Percentiles rank a stretch among this genome's conserved stretches.
Conservation (phyloP, 1,140 invertebrate species). For the Pogonognathellus flavescens region DNA sequence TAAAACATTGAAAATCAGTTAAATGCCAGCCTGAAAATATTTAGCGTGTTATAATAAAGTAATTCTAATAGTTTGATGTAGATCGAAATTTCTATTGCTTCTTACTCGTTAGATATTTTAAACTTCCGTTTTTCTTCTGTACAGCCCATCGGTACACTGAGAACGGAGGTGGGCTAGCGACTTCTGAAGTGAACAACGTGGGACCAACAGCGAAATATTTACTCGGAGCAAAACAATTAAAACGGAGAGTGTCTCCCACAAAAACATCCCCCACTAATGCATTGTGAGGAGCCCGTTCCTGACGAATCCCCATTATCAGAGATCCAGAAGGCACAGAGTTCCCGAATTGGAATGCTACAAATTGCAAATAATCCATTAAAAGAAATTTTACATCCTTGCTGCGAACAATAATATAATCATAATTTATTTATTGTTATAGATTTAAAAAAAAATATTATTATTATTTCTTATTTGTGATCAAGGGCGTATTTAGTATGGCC, state of each 20-base stretch:
- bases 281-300: constrained; percentile 51
- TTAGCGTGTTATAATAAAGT: not conserved
- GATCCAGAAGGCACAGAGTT: constrained; percentile 47
- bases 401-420: no score
- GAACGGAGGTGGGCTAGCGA: constrained; percentile 37
- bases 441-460: no score
- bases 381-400: no score
- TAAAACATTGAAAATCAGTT: not conserved
- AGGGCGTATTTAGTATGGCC: no score
- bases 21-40: not conserved
- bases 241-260: constrained; percentile 51
- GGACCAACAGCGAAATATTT: constrained; percentile 57
- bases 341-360: constrained; percentile 20
- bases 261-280: constrained; percentile 54
- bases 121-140: constrained; percentile 50
- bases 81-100: not conserved
- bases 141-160: constrained; percentile 55
- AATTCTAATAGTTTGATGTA: not conserved
- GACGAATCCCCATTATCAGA: constrained; percentile 51
- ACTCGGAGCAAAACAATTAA: constrained; percentile 54
- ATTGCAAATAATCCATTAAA: not conserved
- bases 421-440: no score
- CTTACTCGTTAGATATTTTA: constrained; percentile 54
- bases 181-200: constrained; percentile 51
- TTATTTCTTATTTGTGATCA: no score